Evolutionary conservation across 1,140 invertebrate species (phyloP), one percentile per base, ranked within the genome.

Genomic region (Sitophilus oryzae): DNA sequence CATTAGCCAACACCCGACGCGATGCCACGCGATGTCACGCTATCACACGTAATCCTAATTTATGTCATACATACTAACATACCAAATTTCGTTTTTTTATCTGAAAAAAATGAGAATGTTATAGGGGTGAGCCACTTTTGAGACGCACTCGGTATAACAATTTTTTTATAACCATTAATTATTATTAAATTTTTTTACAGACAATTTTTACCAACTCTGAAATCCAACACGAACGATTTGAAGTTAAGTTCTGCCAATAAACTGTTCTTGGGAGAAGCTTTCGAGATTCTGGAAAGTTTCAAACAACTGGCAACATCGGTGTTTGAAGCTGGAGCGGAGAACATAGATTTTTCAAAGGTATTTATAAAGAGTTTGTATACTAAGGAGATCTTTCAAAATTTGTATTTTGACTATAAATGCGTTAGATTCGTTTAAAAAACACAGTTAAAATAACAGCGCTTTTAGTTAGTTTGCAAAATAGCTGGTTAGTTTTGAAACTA

Each of bases 251-350:
- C 53, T 6, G 56, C 60, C 8, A 59, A 62, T 36, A 62, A 62
- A 51, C n/a, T 62, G 11, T 62, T 44, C 23, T 8, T 52, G 14
- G 51, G 20, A 3, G 18, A 56, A 18, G 14, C 36, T 6, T 56
- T 58, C 19, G 8, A 20, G 21, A 53, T 62, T 19, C 18, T 40
- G 19, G 23, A 52, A 1, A n/a, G n/a, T 10, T 62, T 59, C 45
- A 43, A 59, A 22, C 47, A 55, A 0, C 35, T 68, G 34, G 71
- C 80, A 16, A 20, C 20, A 3, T 61, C 77, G 34, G 62, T 72
- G 48, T 86, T 82, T 62, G 48, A 73, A 38, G 76, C 80, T 0
- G 73, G 74, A 21, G 68, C 77, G 3, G 68, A 79, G 51, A 71
- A 70, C 38, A 60, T 85, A 1, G 71, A 84, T 69, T 86, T 85